Base-by-base conservation (phyloP, 2,888 invertebrate genomes). In the Spicauda simplicius region DNA sequence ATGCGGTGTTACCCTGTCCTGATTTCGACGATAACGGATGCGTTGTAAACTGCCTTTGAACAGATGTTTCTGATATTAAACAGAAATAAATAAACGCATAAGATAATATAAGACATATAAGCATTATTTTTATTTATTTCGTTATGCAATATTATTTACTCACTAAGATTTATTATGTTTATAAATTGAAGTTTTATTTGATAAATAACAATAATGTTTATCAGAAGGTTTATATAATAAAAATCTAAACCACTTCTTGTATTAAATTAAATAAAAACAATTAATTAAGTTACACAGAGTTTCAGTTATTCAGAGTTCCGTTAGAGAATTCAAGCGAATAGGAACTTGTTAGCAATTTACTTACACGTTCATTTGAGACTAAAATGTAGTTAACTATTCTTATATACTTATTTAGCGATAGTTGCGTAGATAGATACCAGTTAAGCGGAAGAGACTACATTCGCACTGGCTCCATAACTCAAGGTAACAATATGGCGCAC, bases 401-500 rank as follows among this genome's bases (percentile, higher is more conserved):
- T 66, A 66, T n/a, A 55, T 33, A 65, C 48, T 18, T 58, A 41
- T 65, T 54, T 25, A 59, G 53, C 18, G 30, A 30, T 66, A 59
- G 33, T 25, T 48, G 25, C 25, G 25, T 25, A 54, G 55, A 60
- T 66, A 56, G 54, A 66, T 60, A 60, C 20, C 59, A 41, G 14
- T 54, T 45, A 81, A 85, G 84, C 85, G 90, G 87, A 88, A 90
- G 89, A 85, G 79, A 74, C 76, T 74, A 80, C 80, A 85, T 85
- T 85, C 80, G 78, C 72, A 73, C 76, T 74, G 75, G 74, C 76
- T 77, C 84, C 82, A 91, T 93, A 91, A 90, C 84, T 92, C 88
- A 91, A 80, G 77, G 84, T 83, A 88, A 90, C 91, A 90, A 89
- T 90, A 90, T 88, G 82, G 88, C 86, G 80, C 80, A 90, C 90